These are phyloP conservation scores for Chrysodeixis includens DNA, from an alignment of 2,888 invertebrate species.

Conservation along the genomic window DNA sequence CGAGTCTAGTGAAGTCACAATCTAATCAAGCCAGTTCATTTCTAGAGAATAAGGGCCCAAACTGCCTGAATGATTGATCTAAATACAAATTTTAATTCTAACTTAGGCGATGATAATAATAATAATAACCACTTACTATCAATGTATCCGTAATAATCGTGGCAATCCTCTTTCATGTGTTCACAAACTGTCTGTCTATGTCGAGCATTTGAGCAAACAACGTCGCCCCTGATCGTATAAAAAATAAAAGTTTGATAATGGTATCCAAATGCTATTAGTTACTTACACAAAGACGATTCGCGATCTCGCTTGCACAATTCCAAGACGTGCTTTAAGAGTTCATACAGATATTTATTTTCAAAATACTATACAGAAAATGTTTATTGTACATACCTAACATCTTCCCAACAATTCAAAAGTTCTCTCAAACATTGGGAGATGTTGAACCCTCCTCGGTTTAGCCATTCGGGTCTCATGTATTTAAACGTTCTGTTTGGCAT, in stretches of 20 bases:
- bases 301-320: too few relatives aligned
- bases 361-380: background rate
- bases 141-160: background rate
- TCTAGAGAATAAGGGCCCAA: too few relatives aligned
- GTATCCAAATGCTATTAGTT: too few relatives aligned
- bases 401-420: constrained; percentile 45
- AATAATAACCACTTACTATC: constrained; percentile 24
- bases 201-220: background rate
- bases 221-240: constrained; percentile 27
- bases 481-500: background rate
- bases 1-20: too few relatives aligned
- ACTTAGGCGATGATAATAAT: background rate
- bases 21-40: too few relatives aligned
- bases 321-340: too few relatives aligned
- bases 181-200: constrained; percentile 23
- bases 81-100: background rate
- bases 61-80: too few relatives aligned
- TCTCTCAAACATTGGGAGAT: constrained; percentile 19
- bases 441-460: constrained; percentile 25
- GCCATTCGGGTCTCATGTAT: constrained; percentile 16
- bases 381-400: constrained; percentile 24
- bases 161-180: constrained; percentile 19
- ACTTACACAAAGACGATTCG: too few relatives aligned
- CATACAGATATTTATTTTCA: too few relatives aligned
- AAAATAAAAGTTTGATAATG: background rate